phyloP scores from a whole-genome alignment of 2,113 vertebrate species.

The Arothron firmamentum region DNA sequence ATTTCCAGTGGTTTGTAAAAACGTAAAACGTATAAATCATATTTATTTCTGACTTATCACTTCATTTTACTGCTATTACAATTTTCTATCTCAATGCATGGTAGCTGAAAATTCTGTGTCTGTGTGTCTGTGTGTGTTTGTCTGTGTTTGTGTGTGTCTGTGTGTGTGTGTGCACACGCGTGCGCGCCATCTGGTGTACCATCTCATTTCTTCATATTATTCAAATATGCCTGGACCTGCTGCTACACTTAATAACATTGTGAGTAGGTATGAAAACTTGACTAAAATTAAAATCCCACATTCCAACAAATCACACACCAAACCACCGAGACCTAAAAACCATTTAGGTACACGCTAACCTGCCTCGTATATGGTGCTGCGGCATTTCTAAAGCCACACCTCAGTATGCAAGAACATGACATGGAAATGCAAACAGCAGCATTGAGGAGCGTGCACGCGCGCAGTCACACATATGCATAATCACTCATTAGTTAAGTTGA shows the following conservation, averaged over 20 bases:
- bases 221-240: conserved; percentile 67
- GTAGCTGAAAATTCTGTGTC: conserved; percentile 38
- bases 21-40: conserved; percentile 11
- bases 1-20: conserved; percentile 9
- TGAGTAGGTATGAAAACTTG: conserved; percentile 58
- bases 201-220: conserved; percentile 62
- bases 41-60: conserved; percentile 20
- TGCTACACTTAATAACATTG: conserved; percentile 60
- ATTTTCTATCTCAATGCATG: conserved; percentile 36
- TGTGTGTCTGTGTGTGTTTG: conserved; percentile 6
- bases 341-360: conserved; percentile 7
- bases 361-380: conserved; percentile 7
- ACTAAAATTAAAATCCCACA: conserved; percentile 54
- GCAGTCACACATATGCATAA: conserved; percentile 10
- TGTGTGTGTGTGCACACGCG: conserved; percentile 8
- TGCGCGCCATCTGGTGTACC: conserved; percentile 60
- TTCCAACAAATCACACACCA: conserved; percentile 32
- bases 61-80: conserved; percentile 20
- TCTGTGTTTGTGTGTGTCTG: background rate
- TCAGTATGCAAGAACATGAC: conserved; percentile 52
- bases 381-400: conserved; percentile 50
- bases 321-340: background rate
- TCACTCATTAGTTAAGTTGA: conserved; percentile 35
- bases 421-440: conserved; percentile 51
- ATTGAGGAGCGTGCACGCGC: conserved; percentile 9